Percentiles rank a stretch among this genome's conserved stretches.
Conservation (phyloP, 1,140 invertebrate genomes). For the Drosophila subpulchrella region DNA sequence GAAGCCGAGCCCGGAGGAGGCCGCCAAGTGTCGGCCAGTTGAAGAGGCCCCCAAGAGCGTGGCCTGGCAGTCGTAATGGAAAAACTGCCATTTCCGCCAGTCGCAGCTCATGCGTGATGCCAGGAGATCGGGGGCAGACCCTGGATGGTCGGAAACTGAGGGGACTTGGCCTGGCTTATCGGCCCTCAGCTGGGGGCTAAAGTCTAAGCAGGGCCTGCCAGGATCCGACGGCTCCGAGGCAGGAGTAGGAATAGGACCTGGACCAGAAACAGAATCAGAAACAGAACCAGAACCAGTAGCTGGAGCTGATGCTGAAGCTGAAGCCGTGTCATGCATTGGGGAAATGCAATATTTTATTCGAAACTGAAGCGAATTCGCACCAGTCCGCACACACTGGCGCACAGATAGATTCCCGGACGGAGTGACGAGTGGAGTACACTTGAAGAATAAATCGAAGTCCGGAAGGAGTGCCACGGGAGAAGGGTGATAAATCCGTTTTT, state of each 20-base stretch:
- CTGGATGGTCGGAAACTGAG: too few relatives aligned
- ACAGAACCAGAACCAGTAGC: background rate
- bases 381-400: conserved; percentile 37
- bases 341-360: conserved; percentile 78
- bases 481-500: background rate
- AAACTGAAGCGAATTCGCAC: conserved; percentile 60
- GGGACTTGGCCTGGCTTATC: conserved; percentile 37
- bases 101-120: conserved; percentile 61
- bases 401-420: conserved; percentile 34
- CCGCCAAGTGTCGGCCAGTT: conserved; percentile 46
- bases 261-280: conserved; percentile 8
- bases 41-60: conserved; percentile 35
- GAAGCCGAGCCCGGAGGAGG: background rate
- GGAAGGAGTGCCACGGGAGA: background rate
- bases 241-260: conserved; percentile 7
- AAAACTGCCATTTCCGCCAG: conserved; percentile 76
- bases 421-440: conserved; percentile 44
- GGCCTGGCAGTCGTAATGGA: conserved; percentile 65
- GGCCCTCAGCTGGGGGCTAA: conserved; percentile 36
- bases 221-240: background rate
- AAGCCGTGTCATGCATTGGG: conserved; percentile 61
- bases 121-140: background rate
- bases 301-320: background rate
- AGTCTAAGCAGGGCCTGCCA: conserved; percentile 21
- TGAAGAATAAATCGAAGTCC: conserved; percentile 7